Evolutionary conservation across 2,888 invertebrate species (phyloP).

Genomic region (Cerastis rubricosa): DNA sequence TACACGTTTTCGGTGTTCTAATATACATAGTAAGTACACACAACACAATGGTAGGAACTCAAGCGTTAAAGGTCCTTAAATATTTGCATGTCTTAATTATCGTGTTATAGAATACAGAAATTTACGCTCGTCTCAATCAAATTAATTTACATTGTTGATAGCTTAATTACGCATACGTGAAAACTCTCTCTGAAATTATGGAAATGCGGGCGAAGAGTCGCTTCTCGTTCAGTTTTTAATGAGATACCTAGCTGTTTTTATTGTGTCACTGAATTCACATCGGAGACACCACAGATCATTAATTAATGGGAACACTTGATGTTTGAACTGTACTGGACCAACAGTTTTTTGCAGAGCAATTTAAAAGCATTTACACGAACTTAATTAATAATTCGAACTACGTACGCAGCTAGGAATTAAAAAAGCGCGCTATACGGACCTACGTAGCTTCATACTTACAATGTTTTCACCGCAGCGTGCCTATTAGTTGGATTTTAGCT

Average conservation of each 20-base stretch:
- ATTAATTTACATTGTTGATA: slow-evolving; percentile 68
- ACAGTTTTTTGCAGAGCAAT: background rate
- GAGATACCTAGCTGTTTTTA: slow-evolving; percentile 38
- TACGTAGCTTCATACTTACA: background rate
- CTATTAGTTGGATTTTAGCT: slow-evolving; percentile 15
- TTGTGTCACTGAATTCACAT: slow-evolving; percentile 10
- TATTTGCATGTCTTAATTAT: slow-evolving; percentile 70
- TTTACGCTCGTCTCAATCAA: slow-evolving; percentile 64
- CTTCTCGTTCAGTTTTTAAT: slow-evolving; percentile 49
- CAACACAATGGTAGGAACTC: slow-evolving; percentile 35
- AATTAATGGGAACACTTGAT: slow-evolving; percentile 22
- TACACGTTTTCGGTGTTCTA: slow-evolving; percentile 8
- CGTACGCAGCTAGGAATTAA: slow-evolving; percentile 1
- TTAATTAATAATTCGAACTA: background rate
- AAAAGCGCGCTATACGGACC: background rate
- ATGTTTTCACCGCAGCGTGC: slow-evolving; percentile 20
- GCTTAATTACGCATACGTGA: slow-evolving; percentile 62
- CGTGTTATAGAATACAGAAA: slow-evolving; percentile 48
- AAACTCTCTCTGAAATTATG: slow-evolving; percentile 46
- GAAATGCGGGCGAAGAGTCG: slow-evolving; percentile 44
- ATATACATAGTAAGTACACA: too few species aligned
- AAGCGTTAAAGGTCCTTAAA: slow-evolving; percentile 61
- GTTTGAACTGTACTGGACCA: background rate
- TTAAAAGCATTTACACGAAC: background rate
- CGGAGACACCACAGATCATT: slow-evolving; percentile 29